These are phyloP conservation scores for Saguinus imperator DNA, from an alignment of 2,113 vertebrate genomes.

Conservation along the genomic window DNA sequence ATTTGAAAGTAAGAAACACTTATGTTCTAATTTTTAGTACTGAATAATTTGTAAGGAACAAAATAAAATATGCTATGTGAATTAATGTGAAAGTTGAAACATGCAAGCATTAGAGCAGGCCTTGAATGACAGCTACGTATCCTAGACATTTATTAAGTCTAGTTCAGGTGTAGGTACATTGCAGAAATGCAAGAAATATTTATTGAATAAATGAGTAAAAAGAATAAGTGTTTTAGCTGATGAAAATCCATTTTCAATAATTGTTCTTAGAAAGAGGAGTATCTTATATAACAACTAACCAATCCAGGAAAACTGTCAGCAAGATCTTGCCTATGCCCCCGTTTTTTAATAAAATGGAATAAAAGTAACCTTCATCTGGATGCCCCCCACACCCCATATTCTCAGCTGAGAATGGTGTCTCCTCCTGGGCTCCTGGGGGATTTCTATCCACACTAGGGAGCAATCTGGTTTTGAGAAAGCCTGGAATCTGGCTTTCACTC, in stretches of 20 bases:
- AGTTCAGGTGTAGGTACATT: neutral
- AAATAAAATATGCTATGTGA: neutral
- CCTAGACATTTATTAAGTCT: neutral
- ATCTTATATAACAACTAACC: neutral
- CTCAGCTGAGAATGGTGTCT: rapidly evolving
- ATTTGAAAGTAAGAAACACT: neutral
- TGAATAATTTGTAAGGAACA: neutral
- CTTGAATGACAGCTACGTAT: neutral
- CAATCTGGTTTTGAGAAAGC: neutral
- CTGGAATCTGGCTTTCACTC: neutral
- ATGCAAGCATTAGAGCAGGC: neutral
- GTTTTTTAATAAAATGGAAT: neutral
- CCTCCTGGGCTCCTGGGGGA: neutral
- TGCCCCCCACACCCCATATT: neutral
- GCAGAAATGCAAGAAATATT: neutral
- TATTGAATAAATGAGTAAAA: neutral
- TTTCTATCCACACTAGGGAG: neutral
- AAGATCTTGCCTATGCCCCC: neutral
- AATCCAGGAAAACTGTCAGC: neutral
- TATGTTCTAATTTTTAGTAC: neutral
- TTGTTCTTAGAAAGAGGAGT: neutral
- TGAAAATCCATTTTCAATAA: neutral
- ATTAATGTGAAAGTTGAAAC: neutral
- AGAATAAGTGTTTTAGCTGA: neutral
- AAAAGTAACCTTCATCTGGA: neutral